These are phyloP conservation scores for Gisinianus flammeolus DNA, from an alignment of 2,888 invertebrate genomes.

Conservation along the genomic window DNA sequence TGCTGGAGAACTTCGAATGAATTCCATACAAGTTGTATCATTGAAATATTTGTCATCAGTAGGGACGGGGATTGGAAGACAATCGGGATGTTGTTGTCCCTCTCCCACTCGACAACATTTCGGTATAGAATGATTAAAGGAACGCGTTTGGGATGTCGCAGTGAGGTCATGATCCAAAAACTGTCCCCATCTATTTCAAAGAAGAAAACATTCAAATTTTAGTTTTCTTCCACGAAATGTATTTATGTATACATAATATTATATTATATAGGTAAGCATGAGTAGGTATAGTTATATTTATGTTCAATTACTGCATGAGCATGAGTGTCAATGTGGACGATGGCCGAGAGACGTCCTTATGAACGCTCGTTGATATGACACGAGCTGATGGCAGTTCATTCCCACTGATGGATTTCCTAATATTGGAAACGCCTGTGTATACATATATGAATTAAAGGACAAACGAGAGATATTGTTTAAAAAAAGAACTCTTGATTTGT, in stretches of 20 bases:
- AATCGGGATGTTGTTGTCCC: conserved; percentile 76
- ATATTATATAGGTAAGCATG: no score
- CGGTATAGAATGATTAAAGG: conserved; percentile 57
- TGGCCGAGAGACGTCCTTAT: conserved; percentile 56
- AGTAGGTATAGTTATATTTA: conserved; percentile 3
- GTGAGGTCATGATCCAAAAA: conserved; percentile 88
- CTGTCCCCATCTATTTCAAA: conserved; percentile 72
- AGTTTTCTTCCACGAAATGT: no score
- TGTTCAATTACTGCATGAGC: conserved; percentile 73
- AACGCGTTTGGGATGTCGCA: conserved; percentile 59
- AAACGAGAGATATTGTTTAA: not conserved
- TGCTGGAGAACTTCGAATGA: conserved; percentile 80
- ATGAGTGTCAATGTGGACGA: conserved; percentile 74
- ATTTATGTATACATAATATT: no score
- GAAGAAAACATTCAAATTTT: not conserved
- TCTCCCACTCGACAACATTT: conserved; percentile 53
- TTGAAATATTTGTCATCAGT: conserved; percentile 55
- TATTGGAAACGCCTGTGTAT: conserved; percentile 54
- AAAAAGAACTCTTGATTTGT: not conserved
- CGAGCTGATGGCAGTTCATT: conserved; percentile 56
- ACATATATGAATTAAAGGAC: no score
- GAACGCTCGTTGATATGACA: conserved; percentile 52
- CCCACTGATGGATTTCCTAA: conserved; percentile 54
- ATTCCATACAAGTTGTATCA: conserved; percentile 72
- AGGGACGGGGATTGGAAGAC: conserved; percentile 73